Base-by-base conservation (phyloP, 2,797 vertebrate genomes). In the Jordanella pulchra region DNA sequence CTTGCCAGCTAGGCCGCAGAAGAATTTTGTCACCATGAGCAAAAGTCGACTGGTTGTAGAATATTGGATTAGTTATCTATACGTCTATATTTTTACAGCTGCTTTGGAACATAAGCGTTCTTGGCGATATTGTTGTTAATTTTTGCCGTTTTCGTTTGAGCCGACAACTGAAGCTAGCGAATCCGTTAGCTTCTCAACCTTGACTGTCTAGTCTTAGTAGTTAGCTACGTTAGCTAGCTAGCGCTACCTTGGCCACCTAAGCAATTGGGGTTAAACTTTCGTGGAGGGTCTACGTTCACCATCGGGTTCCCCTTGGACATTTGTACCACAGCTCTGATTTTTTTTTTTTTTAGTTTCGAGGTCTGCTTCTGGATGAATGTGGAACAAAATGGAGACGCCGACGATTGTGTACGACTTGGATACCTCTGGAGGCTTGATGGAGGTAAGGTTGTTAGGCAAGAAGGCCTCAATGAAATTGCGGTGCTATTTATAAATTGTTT, bases 351-450 rank as follows among this genome's bases (percentile, higher is more conserved):
- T 39, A n/a, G n/a, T 39, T 39, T 39, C 74, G 69, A 30, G 84
- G 78, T 79, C 75, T 83, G 72, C 82, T 78, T 68, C 81, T 94
- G 94, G 93, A 94, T 96, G 96, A 96, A 97, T 97, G 96, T 98
- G 97, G 97, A 96, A 96, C 93, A 98, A 97, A 96, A 99, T 99
- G 97, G 97, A 98, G 96, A 96, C 97, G 93, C 97, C 97, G 93
- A 98, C 97, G 93, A 97, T 99, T 94, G 97, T 99, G 89, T 99
- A 99, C 95, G 97, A 98, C 93, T 92, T 98, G 95, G 97, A 99
- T 93, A 98, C 97, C 92, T 97, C 97, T 77, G 97, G 97, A 91
- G 97, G 97, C 88, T 95, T 99, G 87, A 98, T 98, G 97, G 97
- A 99, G 97, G 97, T 98, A 82, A 94, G 92, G 51, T 65, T 84